Evolutionary conservation across 2,888 invertebrate genomes (phyloP).

Genomic region (Orchesellides sinensis): DNA sequence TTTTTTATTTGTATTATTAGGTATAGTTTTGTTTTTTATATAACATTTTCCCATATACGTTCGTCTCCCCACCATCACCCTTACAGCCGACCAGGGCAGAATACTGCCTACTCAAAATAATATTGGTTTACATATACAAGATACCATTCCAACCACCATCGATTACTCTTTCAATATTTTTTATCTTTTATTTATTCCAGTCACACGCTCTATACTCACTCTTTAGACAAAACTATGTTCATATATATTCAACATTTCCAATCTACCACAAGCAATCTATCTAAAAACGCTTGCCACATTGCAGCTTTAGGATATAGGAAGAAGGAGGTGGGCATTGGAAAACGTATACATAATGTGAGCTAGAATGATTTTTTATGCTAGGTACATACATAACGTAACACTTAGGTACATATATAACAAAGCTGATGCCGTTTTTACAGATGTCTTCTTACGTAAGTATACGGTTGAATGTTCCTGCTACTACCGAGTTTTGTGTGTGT

Average conservation of each 20-base stretch:
- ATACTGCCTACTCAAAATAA: conserved; percentile 28
- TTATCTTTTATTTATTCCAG: conserved; percentile 58
- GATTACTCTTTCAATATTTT: conserved; percentile 32
- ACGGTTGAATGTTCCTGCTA: conserved; percentile 51
- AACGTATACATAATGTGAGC: conserved; percentile 8
- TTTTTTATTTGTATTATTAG: background rate
- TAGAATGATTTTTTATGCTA: conserved; percentile 19
- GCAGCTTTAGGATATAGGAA: conserved; percentile 24
- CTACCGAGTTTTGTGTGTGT: conserved; percentile 40
- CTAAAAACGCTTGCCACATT: conserved; percentile 49
- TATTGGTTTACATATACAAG: conserved; percentile 44
- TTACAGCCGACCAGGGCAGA: background rate
- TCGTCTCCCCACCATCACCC: background rate
- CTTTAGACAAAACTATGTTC: conserved; percentile 41
- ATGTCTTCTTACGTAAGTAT: too few species aligned
- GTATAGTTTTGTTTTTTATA: background rate
- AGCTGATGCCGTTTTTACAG: conserved; percentile 42
- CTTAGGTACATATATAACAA: background rate
- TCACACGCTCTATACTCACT: conserved; percentile 51
- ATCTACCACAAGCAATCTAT: conserved; percentile 42
- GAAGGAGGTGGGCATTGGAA: conserved; percentile 12
- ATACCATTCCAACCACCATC: background rate
- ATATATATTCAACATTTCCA: conserved; percentile 24
- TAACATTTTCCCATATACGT: background rate
- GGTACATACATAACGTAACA: background rate